Evolutionary conservation across 2,888 invertebrate species (phyloP), one percentile per base, ranked within the genome.

Genomic region (Tipula lateralis): DNA sequence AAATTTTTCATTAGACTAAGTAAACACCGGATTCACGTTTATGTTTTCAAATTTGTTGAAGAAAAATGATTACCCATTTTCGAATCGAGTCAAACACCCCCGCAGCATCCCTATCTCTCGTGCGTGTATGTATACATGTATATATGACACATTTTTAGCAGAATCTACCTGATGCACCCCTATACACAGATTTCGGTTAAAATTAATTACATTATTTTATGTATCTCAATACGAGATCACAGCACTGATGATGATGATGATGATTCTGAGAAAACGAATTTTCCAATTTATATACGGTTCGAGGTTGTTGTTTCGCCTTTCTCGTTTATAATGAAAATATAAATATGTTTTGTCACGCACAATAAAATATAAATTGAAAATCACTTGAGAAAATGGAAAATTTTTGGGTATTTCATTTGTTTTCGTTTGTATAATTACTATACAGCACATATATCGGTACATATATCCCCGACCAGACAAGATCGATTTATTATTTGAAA

Each of bases 341-440:
- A 24, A 66, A 66, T 66, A 66, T 66, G 66, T 66, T 66, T 66
- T 66, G 66, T 66, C 66, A 66, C 66, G 66, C 66, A 66, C 66
- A 66, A 24, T 66, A 66, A 66, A 66, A 66, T 66, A 66, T 66
- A 66, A 66, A 66, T 66, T 66, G 66, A 66, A 66, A 66, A 66
- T 66, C 66, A 66, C 66, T 66, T 66, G 66, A 66, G 66, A 24
- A 66, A 66, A 24, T 66, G 66, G 66, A 66, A 24, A 66, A 66
- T 24, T n/a, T n/a, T 66, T 24, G 44, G 19, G 24, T 24, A 12
- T 66, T 24, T 66, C 66, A 66, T 66, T 66, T 66, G 66, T 66
- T 66, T 66, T 66, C 24, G 5, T 2, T 24, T 66, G n/a, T 44
- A 66, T 66, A 66, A 66, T 66, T 66, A 66, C 66, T 66, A 5